These are phyloP conservation scores for Empidonax alnorum DNA, from an alignment of 2,113 vertebrate genomes.

Conservation along the genomic window DNA sequence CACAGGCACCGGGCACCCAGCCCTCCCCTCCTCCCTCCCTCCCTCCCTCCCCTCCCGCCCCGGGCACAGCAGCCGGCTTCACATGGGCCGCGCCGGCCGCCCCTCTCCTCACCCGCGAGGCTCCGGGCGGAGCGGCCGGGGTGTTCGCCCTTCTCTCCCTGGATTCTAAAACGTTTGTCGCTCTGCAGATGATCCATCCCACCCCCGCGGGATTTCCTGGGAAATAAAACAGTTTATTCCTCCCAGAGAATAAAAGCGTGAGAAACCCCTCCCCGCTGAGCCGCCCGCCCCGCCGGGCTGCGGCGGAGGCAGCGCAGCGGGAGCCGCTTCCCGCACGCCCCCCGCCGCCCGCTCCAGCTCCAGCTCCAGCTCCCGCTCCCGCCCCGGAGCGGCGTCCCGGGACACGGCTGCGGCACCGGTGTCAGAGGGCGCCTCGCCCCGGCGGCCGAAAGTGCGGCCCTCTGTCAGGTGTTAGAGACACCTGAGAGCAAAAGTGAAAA, in stretches of 20 bases:
- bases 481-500: background rate
- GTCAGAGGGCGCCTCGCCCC: background rate
- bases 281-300: too few relatives aligned
- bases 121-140: background rate
- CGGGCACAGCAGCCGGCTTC: background rate
- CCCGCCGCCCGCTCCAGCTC: background rate
- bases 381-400: too few relatives aligned
- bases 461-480: fast-evolving
- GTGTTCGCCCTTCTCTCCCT: background rate
- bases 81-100: background rate
- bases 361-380: background rate
- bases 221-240: background rate
- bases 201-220: background rate
- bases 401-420: background rate
- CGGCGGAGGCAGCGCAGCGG: background rate
- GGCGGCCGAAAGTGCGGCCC: background rate
- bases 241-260: background rate
- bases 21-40: background rate
- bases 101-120: background rate
- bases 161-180: background rate
- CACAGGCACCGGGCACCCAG: slow-evolving; percentile 51
- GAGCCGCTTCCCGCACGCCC: background rate
- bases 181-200: background rate
- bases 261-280: background rate
- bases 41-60: background rate